phyloP scores from a whole-genome alignment of 2,113 vertebrate genomes.

The Tangachromis dhanisi region DNA sequence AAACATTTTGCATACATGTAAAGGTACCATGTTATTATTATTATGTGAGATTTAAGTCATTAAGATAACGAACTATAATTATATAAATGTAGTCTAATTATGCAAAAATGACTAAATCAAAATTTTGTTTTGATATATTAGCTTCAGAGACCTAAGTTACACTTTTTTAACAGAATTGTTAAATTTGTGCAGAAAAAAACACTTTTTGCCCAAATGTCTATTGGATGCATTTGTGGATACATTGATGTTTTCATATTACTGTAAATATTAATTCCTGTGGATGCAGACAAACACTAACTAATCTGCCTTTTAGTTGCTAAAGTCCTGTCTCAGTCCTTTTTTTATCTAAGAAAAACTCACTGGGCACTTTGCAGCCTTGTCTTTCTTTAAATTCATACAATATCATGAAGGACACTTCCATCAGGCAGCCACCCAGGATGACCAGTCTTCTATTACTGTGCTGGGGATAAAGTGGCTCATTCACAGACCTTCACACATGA shows the following conservation, averaged over 20 bases:
- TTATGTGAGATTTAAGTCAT: background rate
- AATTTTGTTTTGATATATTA: background rate
- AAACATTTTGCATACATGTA: background rate
- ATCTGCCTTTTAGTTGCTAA: background rate
- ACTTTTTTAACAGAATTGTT: background rate
- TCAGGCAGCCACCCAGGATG: background rate
- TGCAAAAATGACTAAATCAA: background rate
- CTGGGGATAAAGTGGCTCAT: background rate
- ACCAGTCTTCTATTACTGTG: background rate
- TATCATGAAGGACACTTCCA: background rate
- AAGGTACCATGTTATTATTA: background rate
- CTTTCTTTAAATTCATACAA: background rate
- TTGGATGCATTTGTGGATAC: background rate
- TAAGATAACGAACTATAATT: background rate
- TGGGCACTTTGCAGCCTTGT: background rate
- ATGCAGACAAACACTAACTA: background rate
- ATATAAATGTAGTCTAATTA: background rate
- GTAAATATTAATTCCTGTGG: background rate
- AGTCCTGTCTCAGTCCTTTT: background rate
- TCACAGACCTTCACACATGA: background rate
- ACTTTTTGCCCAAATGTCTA: background rate
- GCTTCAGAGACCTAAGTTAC: background rate
- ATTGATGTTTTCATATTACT: background rate
- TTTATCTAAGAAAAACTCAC: background rate
- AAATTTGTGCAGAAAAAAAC: background rate